A percentile compares a stretch with the other conserved stretches of the same genome.
These are phyloP conservation scores for Himantopus leucocephalus DNA, from an alignment of 2,113 vertebrate species.

Conservation along the genomic window DNA sequence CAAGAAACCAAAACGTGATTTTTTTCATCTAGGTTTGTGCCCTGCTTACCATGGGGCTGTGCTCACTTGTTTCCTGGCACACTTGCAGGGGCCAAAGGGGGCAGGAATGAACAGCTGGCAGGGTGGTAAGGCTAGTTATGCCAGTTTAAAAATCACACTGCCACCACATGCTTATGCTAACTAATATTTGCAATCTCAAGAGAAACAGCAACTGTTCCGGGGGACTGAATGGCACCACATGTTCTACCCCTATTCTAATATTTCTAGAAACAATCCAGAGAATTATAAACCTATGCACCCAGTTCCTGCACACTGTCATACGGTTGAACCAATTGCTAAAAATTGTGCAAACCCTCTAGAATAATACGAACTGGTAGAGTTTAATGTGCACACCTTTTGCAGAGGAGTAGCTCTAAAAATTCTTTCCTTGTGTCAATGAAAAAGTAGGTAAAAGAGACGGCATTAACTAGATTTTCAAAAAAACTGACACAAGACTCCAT, in stretches of 20 bases:
- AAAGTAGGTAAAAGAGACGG: background rate
- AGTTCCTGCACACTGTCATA: background rate
- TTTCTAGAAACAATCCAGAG: background rate
- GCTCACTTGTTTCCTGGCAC: background rate
- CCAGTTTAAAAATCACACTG: background rate
- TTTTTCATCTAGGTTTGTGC: background rate
- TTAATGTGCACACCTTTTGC: background rate
- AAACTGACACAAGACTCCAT: background rate
- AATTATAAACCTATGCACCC: background rate
- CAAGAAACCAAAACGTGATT: background rate
- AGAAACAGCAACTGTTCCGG: background rate
- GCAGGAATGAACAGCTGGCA: background rate
- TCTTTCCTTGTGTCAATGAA: background rate
- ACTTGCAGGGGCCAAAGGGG: background rate
- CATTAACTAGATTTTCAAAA: background rate
- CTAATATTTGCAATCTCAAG: background rate
- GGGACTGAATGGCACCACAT: background rate
- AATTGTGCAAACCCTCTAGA: background rate
- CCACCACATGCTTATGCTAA: background rate
- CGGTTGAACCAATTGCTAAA: background rate
- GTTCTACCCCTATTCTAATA: background rate
- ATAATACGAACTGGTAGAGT: background rate
- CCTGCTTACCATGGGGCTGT: background rate
- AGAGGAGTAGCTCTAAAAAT: background rate
- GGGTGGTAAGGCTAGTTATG: background rate